Percentiles rank a stretch among this genome's conserved stretches.
phyloP scores from a whole-genome alignment of 2,797 vertebrate genomes.

The Cygnus olor region DNA sequence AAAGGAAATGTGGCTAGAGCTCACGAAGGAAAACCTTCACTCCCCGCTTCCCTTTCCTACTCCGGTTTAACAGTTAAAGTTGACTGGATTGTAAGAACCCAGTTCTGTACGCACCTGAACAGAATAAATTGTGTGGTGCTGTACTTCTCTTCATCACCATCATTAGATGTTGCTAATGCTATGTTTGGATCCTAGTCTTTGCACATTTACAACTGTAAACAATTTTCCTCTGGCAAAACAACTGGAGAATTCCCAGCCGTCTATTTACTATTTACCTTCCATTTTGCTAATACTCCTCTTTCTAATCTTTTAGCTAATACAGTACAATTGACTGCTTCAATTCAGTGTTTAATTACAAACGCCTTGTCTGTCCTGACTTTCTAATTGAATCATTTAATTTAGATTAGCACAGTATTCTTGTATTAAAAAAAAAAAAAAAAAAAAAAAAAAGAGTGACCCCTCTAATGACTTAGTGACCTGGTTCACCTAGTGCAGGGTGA shows the following conservation, averaged over 20 bases:
- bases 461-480: neutral
- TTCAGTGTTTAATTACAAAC: neutral
- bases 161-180: neutral
- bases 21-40: neutral
- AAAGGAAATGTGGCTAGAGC: neutral
- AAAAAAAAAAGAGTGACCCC: neutral
- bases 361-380: neutral
- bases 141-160: neutral
- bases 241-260: neutral
- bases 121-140: neutral
- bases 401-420: neutral
- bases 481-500: neutral
- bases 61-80: neutral
- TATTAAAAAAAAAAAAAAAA: neutral
- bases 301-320: neutral
- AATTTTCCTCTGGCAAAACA: neutral
- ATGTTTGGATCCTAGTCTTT: neutral
- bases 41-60: neutral
- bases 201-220: neutral
- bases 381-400: constrained; percentile 20
- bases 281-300: neutral
- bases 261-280: constrained; percentile 5
- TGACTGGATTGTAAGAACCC: neutral
- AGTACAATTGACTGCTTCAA: neutral
- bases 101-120: neutral